Evolutionary conservation across 2,797 vertebrate genomes (phyloP).

Genomic region (Acomys russatus): DNA sequence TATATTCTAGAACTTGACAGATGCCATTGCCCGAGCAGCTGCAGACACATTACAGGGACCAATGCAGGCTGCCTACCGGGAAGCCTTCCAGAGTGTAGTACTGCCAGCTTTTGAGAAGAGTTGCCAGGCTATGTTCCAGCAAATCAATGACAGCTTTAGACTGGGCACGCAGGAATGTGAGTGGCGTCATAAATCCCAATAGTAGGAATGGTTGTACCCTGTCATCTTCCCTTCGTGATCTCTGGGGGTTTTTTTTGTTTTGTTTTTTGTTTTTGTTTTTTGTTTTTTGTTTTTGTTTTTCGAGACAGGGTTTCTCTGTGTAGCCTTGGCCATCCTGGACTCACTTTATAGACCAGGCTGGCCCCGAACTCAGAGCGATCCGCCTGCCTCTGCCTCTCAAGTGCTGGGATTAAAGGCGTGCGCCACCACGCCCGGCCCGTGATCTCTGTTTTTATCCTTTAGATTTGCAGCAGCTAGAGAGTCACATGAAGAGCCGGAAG

Average conservation of each 20-base stretch:
- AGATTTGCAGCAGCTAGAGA: constrained; percentile 94
- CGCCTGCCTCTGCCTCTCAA: too few relatives aligned
- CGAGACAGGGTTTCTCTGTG: too few relatives aligned
- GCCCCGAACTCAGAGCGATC: too few relatives aligned
- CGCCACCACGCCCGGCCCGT: too few relatives aligned
- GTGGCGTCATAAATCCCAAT: constrained; percentile 72
- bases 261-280: too few relatives aligned
- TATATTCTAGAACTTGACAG: constrained; percentile 93
- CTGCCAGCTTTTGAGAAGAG: constrained; percentile 97
- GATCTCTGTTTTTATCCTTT: neutral
- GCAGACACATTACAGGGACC: constrained; percentile 96
- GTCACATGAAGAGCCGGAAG: constrained; percentile 94
- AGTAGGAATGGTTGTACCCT: neutral
- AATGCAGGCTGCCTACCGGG: constrained; percentile 96
- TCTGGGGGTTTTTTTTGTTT: too few relatives aligned
- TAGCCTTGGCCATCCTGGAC: too few relatives aligned
- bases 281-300: too few relatives aligned
- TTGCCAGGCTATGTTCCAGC: constrained; percentile 99
- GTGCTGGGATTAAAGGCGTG: too few relatives aligned
- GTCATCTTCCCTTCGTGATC: neutral
- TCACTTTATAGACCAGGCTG: too few relatives aligned
- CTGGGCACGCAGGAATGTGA: constrained; percentile 99
- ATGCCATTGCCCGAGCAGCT: constrained; percentile 95
- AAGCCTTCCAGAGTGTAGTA: constrained; percentile 96
- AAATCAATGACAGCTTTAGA: constrained; percentile 99